phyloP scores from a whole-genome alignment of 2,888 invertebrate genomes.

The Bibio marci region DNA sequence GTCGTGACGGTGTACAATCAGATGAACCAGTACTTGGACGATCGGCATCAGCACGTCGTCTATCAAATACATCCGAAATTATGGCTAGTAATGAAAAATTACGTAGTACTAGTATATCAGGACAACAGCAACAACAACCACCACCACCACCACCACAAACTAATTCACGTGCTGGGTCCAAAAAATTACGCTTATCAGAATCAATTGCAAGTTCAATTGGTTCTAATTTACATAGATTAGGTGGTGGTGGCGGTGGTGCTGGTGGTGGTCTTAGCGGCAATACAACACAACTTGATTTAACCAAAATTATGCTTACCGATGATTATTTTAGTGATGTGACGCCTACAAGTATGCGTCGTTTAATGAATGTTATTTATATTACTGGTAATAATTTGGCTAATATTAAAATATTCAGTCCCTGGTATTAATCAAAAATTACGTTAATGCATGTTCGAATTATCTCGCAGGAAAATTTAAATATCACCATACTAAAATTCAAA shows the following conservation, averaged over 20 bases:
- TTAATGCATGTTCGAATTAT: too few relatives aligned
- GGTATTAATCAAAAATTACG: too few relatives aligned
- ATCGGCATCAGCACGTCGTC: conserved; percentile 51
- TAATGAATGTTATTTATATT: conserved; percentile 94
- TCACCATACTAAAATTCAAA: too few relatives aligned
- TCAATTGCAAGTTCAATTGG: conserved; percentile 84
- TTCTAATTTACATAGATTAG: conserved; percentile 56
- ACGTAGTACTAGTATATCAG: conserved; percentile 11
- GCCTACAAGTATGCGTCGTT: conserved; percentile 85
- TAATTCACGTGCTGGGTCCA: conserved; percentile 39
- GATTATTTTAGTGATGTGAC: conserved; percentile 99
- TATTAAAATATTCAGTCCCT: too few relatives aligned
- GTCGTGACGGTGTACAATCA: conserved; percentile 19
- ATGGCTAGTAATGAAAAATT: conserved; percentile 73
- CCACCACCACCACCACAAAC: conserved; percentile 26
- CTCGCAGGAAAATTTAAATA: too few relatives aligned
- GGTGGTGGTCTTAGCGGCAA: too few relatives aligned
- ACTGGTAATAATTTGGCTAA: conserved; percentile 44
- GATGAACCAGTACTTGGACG: conserved; percentile 24
- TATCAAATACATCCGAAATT: conserved; percentile 63
- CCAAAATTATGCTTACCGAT: conserved; percentile 77
- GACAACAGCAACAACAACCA: conserved; percentile 9
- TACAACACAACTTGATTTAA: too few relatives aligned
- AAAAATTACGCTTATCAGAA: conserved; percentile 66
- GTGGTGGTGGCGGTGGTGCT: too few relatives aligned